Conservation (phyloP, 2,113 vertebrate genomes). For the Loxodonta africana region DNA sequence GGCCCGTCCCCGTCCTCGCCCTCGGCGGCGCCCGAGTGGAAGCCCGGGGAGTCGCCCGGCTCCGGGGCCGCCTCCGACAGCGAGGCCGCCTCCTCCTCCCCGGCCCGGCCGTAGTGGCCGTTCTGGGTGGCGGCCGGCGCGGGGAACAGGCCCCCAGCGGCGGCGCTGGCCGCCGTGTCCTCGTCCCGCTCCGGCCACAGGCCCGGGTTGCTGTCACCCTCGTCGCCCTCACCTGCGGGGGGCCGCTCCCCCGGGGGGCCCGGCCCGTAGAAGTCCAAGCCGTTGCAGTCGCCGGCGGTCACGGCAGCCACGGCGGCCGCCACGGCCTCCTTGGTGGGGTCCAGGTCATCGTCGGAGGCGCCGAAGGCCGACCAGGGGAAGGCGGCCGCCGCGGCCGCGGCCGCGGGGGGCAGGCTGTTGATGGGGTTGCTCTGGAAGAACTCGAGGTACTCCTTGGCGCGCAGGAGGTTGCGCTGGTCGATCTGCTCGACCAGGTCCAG, state of each 20-base stretch:
- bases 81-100: constrained; percentile 87
- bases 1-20: constrained; percentile 88
- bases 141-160: constrained; percentile 89
- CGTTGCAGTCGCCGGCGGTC: constrained; percentile 85
- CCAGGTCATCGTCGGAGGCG: constrained; percentile 91
- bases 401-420: constrained; percentile 87
- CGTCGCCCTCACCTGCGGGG: constrained; percentile 86
- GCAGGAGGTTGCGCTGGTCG: constrained; percentile 95
- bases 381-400: constrained; percentile 83
- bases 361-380: constrained; percentile 89
- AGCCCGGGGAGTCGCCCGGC: constrained; percentile 86
- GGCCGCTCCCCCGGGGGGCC: constrained; percentile 86
- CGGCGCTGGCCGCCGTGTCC: constrained; percentile 74
- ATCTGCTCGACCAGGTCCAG: constrained; percentile 89
- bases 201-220: constrained; percentile 86
- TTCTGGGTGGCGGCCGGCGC: constrained; percentile 91
- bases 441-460: constrained; percentile 98
- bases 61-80: constrained; percentile 87
- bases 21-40: constrained; percentile 77
- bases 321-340: constrained; percentile 92
- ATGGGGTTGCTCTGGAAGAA: constrained; percentile 96
- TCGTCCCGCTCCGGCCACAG: constrained; percentile 89
- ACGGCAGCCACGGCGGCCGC: constrained; percentile 55
- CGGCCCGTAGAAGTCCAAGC: constrained; percentile 88
- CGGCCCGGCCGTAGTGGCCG: constrained; percentile 86